Base-by-base conservation (phyloP, 2,888 invertebrate genomes). In the Furcula furcula region DNA sequence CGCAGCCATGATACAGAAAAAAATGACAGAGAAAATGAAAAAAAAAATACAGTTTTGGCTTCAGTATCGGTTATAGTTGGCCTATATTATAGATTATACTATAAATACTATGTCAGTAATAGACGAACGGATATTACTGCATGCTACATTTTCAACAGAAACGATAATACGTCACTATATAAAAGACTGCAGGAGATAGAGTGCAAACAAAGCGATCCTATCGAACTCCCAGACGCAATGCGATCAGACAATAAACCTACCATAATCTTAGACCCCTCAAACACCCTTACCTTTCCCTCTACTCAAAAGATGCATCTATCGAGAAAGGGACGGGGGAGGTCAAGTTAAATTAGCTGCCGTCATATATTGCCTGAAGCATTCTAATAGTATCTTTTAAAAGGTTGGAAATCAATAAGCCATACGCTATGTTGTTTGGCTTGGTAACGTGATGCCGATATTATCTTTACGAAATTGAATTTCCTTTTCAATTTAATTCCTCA, bases 131-230 rank as follows among this genome's bases (percentile, higher is more conserved):
- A n/a, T n/a, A n/a, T n/a, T n/a, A n/a, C n/a, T n/a, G n/a, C n/a
- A 15, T 5, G 16, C 33, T 28, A 27, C 32, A 42, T 52, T 29
- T 39, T 39, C 6, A 10, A 38, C 33, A 36, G 10, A 14, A 31
- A 9, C 18, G 29, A 6, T 33, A 20, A 32, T 37, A 40, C 36
- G 36, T 44, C 43, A 38, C 32, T 23, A 34, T 42, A 37, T 21
- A 35, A 38, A 45, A 38, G 29, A 42, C 35, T 31, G 28, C 29
- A 30, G 40, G 33, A 53, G 49, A 51, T 46, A 52, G 44, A 61
- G 48, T 55, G 56, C 63, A 66, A 65, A 69, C 68, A 67, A 63
- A 65, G 53, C 54, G 49, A 55, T 62, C 34, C 40, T 59, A 65
- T 65, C 65, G 62, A 65, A 44, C 57, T 40, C 47, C 34, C 30